A percentile compares a stretch with the other conserved stretches of the same genome.
These are phyloP conservation scores for Apodemia mormo DNA, from an alignment of 2,888 invertebrate genomes.

Conservation along the genomic window DNA sequence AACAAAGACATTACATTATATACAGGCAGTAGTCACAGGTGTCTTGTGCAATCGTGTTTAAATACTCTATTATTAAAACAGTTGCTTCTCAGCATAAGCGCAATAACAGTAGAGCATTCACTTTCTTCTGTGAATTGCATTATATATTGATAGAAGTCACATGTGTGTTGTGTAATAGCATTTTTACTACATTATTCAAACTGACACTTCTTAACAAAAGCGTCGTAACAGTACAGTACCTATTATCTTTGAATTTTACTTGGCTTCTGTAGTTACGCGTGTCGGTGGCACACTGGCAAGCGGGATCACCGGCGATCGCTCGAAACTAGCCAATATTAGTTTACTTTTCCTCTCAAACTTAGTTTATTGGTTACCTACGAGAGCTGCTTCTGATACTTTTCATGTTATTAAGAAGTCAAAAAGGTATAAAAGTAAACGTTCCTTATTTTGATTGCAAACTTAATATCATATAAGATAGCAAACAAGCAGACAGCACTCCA, in stretches of 20 bases:
- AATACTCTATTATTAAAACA: too few species aligned
- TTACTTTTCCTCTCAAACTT: slow-evolving; percentile 81
- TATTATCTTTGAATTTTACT: neutral
- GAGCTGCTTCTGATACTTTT: slow-evolving; percentile 70
- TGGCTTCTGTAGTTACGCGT: neutral
- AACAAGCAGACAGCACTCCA: too few species aligned
- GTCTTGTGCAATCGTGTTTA: too few species aligned
- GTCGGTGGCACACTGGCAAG: slow-evolving; percentile 6
- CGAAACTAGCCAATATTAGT: slow-evolving; percentile 79
- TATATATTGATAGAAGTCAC: too few species aligned
- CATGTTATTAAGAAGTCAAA: slow-evolving; percentile 72
- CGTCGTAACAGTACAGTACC: neutral
- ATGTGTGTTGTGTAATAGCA: too few species aligned
- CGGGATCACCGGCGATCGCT: slow-evolving; percentile 50
- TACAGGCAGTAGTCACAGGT: too few species aligned
- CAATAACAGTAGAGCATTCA: too few species aligned
- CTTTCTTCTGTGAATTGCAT: too few species aligned
- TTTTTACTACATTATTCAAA: too few species aligned
- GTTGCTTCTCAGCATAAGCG: too few species aligned
- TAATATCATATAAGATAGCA: slow-evolving; percentile 22
- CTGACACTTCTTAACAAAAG: too few species aligned
- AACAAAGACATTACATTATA: too few species aligned
- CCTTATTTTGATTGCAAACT: slow-evolving; percentile 37
- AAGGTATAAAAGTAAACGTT: slow-evolving; percentile 45
- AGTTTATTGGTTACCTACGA: slow-evolving; percentile 77